phyloP scores from a whole-genome alignment of 2,888 invertebrate species.

The Hofmannophila pseudospretella region DNA sequence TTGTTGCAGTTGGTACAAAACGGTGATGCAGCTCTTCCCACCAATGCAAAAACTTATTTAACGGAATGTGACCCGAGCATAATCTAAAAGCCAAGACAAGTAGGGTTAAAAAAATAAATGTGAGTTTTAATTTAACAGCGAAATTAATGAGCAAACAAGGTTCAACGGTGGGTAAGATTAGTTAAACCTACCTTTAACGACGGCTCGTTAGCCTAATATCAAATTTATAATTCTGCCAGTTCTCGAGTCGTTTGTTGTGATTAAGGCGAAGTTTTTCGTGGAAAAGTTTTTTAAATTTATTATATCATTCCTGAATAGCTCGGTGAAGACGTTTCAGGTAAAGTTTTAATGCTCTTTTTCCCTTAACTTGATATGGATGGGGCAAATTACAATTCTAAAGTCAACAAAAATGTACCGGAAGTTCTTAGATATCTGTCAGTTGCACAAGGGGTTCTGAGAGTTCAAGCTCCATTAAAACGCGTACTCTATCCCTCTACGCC shows the following conservation, averaged over 20 bases:
- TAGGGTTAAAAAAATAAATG: no score
- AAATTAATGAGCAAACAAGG: not conserved
- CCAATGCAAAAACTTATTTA: no score
- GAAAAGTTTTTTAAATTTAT: constrained; percentile 10
- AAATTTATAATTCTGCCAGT: not conserved
- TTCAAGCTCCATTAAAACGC: no score
- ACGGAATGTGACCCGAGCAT: no score
- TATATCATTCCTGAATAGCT: constrained; percentile 9
- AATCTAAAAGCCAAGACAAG: no score
- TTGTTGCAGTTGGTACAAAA: no score
- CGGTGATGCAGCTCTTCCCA: no score
- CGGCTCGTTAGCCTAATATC: not conserved
- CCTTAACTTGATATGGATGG: not conserved
- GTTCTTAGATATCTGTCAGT: no score
- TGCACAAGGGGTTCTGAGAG: no score
- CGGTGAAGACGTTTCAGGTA: not conserved
- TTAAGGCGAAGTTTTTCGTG: constrained; percentile 1
- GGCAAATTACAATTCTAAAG: not conserved
- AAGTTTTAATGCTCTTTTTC: constrained; percentile 6
- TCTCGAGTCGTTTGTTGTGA: constrained; percentile 4
- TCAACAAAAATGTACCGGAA: no score
- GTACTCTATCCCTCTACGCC: no score
- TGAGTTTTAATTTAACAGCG: not conserved
- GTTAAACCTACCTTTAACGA: not conserved
- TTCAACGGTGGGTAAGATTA: not conserved